Conservation (phyloP, 2,113 vertebrate species). For the Trinectes maculatus region DNA sequence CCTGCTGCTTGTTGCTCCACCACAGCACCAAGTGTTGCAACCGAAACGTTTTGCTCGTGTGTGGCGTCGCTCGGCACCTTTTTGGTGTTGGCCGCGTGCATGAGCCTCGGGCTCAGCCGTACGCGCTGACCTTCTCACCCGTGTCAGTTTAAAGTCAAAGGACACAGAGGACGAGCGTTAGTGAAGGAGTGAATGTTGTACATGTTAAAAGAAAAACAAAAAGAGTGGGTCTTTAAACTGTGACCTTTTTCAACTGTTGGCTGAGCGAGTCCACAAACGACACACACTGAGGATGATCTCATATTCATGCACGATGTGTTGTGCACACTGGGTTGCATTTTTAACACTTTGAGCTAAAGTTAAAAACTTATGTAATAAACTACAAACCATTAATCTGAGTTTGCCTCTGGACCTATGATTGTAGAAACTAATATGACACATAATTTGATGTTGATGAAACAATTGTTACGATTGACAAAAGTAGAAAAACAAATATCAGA, state of each 20-base stretch:
- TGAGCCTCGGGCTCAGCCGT: conserved; percentile 16
- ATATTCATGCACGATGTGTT: too few relatives aligned
- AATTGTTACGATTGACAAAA: too few relatives aligned
- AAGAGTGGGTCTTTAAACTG: background rate
- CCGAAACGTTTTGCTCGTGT: conserved; percentile 60
- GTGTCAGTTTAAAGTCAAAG: conserved; percentile 25
- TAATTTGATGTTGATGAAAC: too few relatives aligned
- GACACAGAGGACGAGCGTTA: too few relatives aligned
- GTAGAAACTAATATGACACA: too few relatives aligned
- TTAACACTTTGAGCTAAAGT: too few relatives aligned
- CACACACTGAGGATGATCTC: conserved; percentile 15
- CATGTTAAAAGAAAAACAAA: background rate
- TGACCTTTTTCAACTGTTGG: background rate
- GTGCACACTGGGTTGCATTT: too few relatives aligned
- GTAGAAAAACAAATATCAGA: background rate
- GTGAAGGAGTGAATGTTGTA: too few relatives aligned
- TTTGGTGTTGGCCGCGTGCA: conserved; percentile 9
- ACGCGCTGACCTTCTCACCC: conserved; percentile 49
- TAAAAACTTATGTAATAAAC: too few relatives aligned
- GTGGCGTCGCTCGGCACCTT: conserved; percentile 22
- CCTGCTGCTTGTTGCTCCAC: conserved; percentile 82
- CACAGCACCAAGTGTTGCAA: conserved; percentile 75
- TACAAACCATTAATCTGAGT: background rate
- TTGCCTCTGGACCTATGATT: background rate
- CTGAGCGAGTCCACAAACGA: background rate